Evolutionary conservation across 1,140 invertebrate species (phyloP), one percentile per base, ranked within the genome.

Genomic region (Plectrocnemia conspersa): DNA sequence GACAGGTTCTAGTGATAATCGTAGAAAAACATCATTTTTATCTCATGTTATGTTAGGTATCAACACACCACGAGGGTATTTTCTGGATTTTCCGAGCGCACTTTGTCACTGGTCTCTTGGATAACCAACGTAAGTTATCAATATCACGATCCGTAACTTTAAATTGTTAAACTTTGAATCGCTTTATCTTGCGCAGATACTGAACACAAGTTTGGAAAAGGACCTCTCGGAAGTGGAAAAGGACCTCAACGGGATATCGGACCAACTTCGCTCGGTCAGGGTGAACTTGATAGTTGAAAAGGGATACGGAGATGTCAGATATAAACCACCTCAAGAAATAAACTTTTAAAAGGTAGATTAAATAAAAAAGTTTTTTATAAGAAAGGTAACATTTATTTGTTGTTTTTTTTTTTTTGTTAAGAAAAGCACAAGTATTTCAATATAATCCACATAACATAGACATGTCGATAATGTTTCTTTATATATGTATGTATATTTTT

Each of bases 171-270:
- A 13, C 33, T 36, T 36, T 13, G 3, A 5, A 13, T 13, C 7
- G 33, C 11, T 36, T 5, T 6, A 47, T 29, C 6, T 6, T 18
- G 23, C 5, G 32, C 49, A 62, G 60, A 49, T 52, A 18, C 32
- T 62, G n/a, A 58, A 62, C 22, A 48, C 56, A 15, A 62, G 45
- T 21, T 40, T 62, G 10, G 48, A 62, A 9, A 55, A 56, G 13
- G 60, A 62, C 21, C 13, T 62, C n/a, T 29, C 58, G 16, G 60
- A 62, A 25, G 36, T 62, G 3, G 56, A 62, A 23, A 47, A 45
- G 10, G 53, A 42, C 24, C 35, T 62, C 2, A 33, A 15, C 9
- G 36, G 45, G 18, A 29, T 59, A 23, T 52, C 53, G n/a, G 48
- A 46, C n/a, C 25, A 58, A 19, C 49, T 62, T 15, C 47, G 56